A percentile compares a stretch with the other conserved stretches of the same genome.
These are phyloP conservation scores for Pseudorectes ferrugineus DNA, from an alignment of 2,113 vertebrate genomes.

Conservation along the genomic window DNA sequence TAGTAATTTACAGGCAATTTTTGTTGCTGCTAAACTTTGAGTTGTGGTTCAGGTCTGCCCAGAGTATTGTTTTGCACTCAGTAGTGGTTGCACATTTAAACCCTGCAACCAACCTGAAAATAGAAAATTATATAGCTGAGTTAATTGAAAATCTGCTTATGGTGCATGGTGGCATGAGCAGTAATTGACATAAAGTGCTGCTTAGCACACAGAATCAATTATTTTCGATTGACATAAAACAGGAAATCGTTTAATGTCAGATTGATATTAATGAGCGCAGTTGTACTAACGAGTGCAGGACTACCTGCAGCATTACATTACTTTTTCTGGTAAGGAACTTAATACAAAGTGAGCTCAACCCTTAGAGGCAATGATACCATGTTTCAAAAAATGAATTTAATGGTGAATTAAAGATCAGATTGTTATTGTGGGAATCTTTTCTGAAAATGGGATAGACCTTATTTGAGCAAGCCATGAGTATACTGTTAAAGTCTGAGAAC, in stretches of 20 bases:
- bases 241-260: constrained; percentile 61
- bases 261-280: constrained; percentile 61
- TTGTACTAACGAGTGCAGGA: constrained; percentile 26
- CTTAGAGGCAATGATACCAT: background rate
- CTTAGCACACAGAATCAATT: constrained; percentile 62
- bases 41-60: background rate
- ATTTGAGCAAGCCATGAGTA: background rate
- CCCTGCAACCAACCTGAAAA: constrained; percentile 34
- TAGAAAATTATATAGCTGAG: constrained; percentile 49
- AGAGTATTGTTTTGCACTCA: constrained; percentile 36
- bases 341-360: background rate
- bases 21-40: constrained; percentile 17
- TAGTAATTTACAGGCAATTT: background rate
- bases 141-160: constrained; percentile 66
- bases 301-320: constrained; percentile 28
- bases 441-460: background rate
- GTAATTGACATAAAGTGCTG: constrained; percentile 65
- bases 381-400: background rate
- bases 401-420: background rate
- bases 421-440: background rate
- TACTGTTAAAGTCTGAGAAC: background rate
- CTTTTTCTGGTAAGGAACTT: constrained; percentile 43
- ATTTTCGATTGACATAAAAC: constrained; percentile 61
- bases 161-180: constrained; percentile 29
- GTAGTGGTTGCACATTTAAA: constrained; percentile 24